These are phyloP conservation scores for Podargus strigoides DNA, from an alignment of 2,797 vertebrate species.

Conservation along the genomic window DNA sequence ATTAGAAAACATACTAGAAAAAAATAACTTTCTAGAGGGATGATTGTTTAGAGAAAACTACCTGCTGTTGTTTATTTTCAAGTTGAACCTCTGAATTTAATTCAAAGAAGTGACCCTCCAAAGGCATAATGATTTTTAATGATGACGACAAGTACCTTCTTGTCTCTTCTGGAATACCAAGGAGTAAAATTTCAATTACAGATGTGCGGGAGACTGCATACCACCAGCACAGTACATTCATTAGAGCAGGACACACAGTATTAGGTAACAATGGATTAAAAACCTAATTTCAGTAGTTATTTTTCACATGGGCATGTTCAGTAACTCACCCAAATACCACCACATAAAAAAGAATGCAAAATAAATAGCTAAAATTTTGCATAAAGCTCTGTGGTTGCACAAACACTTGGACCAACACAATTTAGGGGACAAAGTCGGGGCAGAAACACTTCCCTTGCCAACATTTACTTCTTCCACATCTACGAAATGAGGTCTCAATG, in stretches of 20 bases:
- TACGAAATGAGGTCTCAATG: neutral
- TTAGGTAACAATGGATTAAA: neutral
- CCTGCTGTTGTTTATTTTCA: neutral
- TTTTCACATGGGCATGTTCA: too few relatives aligned
- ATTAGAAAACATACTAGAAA: neutral
- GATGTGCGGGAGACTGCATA: neutral
- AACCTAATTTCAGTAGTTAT: too few relatives aligned
- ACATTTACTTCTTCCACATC: neutral
- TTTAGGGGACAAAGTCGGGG: neutral
- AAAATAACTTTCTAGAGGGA: neutral
- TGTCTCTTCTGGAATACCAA: neutral
- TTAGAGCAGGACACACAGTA: neutral
- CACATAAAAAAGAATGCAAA: neutral
- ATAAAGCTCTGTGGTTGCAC: neutral
- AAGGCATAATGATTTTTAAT: neutral
- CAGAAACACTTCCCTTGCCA: neutral
- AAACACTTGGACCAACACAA: neutral
- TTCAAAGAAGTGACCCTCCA: neutral
- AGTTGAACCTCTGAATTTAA: neutral
- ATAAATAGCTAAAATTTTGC: neutral
- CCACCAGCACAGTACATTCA: neutral
- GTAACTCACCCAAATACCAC: neutral
- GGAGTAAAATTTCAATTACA: neutral
- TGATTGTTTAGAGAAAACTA: neutral
- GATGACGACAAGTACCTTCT: neutral